Conservation (phyloP, 2,888 invertebrate species). For the Mechanitis mazaeus region DNA sequence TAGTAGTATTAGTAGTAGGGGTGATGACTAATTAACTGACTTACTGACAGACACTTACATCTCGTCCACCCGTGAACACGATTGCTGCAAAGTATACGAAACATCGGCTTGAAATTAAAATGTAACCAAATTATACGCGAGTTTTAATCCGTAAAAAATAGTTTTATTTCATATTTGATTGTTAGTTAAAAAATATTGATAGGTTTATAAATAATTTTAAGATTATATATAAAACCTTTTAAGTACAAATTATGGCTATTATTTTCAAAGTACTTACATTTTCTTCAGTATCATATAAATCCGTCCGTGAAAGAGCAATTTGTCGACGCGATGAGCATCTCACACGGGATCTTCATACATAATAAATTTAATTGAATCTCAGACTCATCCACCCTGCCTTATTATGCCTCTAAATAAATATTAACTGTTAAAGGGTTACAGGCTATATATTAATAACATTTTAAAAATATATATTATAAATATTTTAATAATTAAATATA, state of each 20-base stretch:
- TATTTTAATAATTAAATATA: not conserved
- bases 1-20: too few relatives aligned
- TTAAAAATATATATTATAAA: not conserved
- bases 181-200: too few relatives aligned
- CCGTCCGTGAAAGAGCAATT: constrained; percentile 42
- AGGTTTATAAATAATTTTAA: too few relatives aligned
- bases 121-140: too few relatives aligned
- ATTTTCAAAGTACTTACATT: constrained; percentile 8
- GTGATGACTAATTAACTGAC: too few relatives aligned
- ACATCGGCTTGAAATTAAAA: too few relatives aligned
- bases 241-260: constrained; percentile 32
- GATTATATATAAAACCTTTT: constrained; percentile 15
- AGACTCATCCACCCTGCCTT: constrained; percentile 70
- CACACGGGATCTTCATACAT: constrained; percentile 73
- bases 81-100: too few relatives aligned
- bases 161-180: too few relatives aligned
- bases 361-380: constrained; percentile 76
- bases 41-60: too few relatives aligned
- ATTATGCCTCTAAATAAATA: constrained; percentile 71
- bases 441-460: not conserved
- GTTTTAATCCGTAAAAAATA: too few relatives aligned
- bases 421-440: constrained; percentile 38
- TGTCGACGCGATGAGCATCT: constrained; percentile 65
- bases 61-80: too few relatives aligned
- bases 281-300: constrained; percentile 20